Conservation (phyloP, 2,113 vertebrate species). For the Terrapene triunguis region DNA sequence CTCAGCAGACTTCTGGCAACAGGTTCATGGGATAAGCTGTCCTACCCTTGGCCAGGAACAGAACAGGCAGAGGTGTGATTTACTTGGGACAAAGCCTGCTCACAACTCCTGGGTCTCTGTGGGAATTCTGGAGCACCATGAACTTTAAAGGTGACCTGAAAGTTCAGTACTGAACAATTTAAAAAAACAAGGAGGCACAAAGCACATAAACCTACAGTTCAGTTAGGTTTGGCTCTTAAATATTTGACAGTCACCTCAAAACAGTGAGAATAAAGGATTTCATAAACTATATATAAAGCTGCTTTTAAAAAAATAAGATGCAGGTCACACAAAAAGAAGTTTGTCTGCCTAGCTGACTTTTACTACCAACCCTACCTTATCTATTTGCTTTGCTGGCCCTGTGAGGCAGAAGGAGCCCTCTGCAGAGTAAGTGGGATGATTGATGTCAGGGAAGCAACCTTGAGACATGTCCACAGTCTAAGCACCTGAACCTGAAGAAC, state of each 20-base stretch:
- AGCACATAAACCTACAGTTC: neutral
- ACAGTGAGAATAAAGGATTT: neutral
- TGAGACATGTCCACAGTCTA: neutral
- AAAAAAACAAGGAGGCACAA: neutral
- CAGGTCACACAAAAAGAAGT: neutral
- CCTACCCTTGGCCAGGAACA: neutral
- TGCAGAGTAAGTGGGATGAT: neutral
- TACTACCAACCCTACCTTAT: neutral
- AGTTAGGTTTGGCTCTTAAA: neutral
- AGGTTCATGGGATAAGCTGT: neutral
- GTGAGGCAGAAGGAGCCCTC: neutral
- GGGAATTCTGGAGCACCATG: conserved; percentile 7
- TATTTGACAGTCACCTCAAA: conserved; percentile 16
- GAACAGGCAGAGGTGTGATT: neutral
- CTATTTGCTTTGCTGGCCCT: neutral
- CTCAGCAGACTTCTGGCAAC: neutral
- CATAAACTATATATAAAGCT: neutral
- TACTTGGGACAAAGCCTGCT: neutral
- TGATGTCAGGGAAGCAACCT: neutral
- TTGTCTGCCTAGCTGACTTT: neutral
- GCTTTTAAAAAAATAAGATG: conserved; percentile 8
- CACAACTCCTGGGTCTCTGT: neutral
- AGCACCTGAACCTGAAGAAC: neutral
- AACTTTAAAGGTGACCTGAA: neutral
- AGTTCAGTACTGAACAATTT: neutral